A percentile compares a stretch with the other conserved stretches of the same genome.
Evolutionary conservation across 2,113 vertebrate species (phyloP).

Genomic region (Tinamus guttatus): DNA sequence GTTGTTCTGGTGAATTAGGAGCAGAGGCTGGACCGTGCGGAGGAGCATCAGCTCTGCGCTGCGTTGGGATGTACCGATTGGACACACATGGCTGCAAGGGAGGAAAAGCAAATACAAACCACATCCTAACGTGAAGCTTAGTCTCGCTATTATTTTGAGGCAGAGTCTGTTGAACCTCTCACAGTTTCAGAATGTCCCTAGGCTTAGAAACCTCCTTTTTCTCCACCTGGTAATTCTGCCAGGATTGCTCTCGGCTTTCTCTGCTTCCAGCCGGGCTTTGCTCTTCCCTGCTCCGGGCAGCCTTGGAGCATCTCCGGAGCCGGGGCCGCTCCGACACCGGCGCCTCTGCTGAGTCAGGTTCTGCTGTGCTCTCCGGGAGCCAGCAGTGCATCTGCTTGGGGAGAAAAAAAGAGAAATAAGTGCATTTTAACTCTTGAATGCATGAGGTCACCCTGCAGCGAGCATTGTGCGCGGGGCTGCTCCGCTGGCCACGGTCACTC

Average conservation of each 20-base stretch:
- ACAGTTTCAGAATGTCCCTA: fast-evolving
- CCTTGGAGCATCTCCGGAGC: background rate
- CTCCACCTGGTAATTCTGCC: background rate
- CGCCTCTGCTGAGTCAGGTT: slow-evolving; percentile 62
- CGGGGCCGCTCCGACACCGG: background rate
- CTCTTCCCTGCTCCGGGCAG: background rate
- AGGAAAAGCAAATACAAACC: background rate
- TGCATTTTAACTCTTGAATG: background rate
- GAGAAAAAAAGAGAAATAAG: background rate
- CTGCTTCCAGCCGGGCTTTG: background rate
- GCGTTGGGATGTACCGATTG: fast-evolving
- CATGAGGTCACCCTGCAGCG: background rate
- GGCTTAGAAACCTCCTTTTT: background rate
- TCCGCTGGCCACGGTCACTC: background rate
- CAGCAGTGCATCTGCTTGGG: background rate
- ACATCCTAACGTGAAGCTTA: background rate
- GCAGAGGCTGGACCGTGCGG: fast-evolving
- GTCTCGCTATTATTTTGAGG: background rate
- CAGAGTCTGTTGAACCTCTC: background rate
- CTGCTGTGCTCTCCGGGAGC: background rate
- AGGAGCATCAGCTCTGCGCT: background rate
- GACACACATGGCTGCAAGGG: background rate
- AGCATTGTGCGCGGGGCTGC: background rate
- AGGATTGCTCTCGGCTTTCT: background rate
- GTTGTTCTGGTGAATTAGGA: too few species aligned